A percentile compares a stretch with the other conserved stretches of the same genome.
Evolutionary conservation across 2,113 vertebrate genomes (phyloP).

Genomic region (Delphinus delphis): DNA sequence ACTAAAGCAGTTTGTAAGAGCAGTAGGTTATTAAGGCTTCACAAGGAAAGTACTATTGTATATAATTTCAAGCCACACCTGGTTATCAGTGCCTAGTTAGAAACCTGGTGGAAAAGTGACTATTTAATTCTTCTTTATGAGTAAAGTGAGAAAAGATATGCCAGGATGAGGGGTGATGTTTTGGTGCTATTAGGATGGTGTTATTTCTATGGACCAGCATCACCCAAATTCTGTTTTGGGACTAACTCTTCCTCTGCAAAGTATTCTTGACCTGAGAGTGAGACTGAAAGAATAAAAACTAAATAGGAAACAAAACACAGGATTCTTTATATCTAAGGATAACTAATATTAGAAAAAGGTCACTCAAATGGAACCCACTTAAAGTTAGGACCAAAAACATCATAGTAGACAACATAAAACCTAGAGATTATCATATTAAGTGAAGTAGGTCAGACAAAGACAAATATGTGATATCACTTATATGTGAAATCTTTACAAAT

Average conservation of each 20-base stretch:
- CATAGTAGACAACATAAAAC: neutral
- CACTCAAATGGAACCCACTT: neutral
- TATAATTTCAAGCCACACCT: neutral
- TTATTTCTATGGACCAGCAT: neutral
- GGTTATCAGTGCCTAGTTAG: neutral
- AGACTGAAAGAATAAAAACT: neutral
- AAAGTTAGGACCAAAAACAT: neutral
- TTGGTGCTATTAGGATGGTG: neutral
- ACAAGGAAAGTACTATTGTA: neutral
- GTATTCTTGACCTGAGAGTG: neutral
- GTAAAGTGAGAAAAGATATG: neutral
- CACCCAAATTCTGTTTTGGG: neutral
- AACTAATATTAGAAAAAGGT: neutral
- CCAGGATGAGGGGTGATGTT: neutral
- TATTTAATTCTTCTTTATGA: conserved; percentile 2
- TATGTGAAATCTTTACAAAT: too few relatives aligned
- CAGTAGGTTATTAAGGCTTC: neutral
- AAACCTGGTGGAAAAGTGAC: neutral
- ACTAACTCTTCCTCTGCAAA: neutral
- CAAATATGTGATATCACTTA: too few relatives aligned
- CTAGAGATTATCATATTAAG: too few relatives aligned
- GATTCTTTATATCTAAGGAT: neutral
- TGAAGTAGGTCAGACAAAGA: too few relatives aligned
- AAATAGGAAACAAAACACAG: neutral
- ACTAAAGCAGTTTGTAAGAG: neutral